These are phyloP conservation scores for Apodemus agrarius DNA, from an alignment of 2,797 vertebrate genomes.

Conservation along the genomic window DNA sequence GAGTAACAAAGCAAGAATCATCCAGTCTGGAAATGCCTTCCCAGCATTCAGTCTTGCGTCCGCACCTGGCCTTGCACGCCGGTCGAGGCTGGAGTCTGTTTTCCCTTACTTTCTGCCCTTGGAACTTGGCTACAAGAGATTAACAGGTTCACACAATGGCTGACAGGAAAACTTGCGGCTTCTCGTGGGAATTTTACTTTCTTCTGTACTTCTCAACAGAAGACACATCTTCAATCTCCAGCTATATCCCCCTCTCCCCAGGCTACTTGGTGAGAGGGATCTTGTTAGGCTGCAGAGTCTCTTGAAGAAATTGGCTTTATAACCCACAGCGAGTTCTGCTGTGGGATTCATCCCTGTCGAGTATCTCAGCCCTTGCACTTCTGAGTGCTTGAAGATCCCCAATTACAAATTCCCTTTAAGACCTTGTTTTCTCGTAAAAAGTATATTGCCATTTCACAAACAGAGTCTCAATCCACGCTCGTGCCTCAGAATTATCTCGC, in stretches of 20 bases:
- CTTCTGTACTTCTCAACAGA: constrained; percentile 45
- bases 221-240: neutral
- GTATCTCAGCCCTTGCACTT: neutral
- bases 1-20: neutral
- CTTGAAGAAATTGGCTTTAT: constrained; percentile 69
- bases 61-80: neutral
- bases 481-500: neutral
- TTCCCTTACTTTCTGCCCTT: neutral
- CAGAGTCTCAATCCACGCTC: constrained; percentile 40
- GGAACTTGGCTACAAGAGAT: constrained; percentile 39
- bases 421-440: constrained; percentile 25
- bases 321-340: constrained; percentile 20
- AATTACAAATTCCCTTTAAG: constrained; percentile 57
- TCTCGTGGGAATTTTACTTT: constrained; percentile 41
- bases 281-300: constrained; percentile 53
- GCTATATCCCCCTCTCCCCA: neutral
- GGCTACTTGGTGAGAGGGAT: constrained; percentile 33
- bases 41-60: neutral
- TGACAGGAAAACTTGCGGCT: constrained; percentile 35
- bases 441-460: constrained; percentile 31
- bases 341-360: constrained; percentile 16
- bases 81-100: neutral
- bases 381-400: neutral
- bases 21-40: constrained; percentile 28
- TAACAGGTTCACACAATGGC: constrained; percentile 30